Conservation (phyloP, 2,888 invertebrate species). For the Anagyrus pseudococci region DNA sequence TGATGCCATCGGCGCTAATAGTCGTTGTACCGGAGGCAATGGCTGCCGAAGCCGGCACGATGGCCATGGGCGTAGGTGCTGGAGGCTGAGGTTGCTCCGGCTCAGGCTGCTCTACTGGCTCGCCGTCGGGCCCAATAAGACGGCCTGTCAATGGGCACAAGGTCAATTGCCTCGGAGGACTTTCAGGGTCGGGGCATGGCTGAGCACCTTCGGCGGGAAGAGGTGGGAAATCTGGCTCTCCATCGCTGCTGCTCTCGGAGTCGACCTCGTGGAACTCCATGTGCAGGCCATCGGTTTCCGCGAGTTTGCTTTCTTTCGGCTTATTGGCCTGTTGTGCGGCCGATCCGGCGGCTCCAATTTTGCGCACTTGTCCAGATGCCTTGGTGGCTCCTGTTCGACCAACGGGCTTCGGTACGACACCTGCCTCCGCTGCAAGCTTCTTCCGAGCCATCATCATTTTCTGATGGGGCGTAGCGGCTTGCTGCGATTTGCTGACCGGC, state of each 20-base stretch:
- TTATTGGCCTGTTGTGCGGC: conserved; percentile 45
- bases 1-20: conserved; percentile 28
- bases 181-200: conserved; percentile 65
- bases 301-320: conserved; percentile 59
- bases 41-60: conserved; percentile 23
- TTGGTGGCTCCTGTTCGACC: not conserved
- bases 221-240: conserved; percentile 65
- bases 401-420: conserved; percentile 47
- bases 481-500: conserved; percentile 49
- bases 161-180: conserved; percentile 73
- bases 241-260: conserved; percentile 66
- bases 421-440: conserved; percentile 58
- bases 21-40: conserved; percentile 10
- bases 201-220: conserved; percentile 61
- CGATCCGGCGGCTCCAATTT: too few relatives aligned
- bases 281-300: conserved; percentile 59
- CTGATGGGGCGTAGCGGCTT: conserved; percentile 56
- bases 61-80: conserved; percentile 47
- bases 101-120: conserved; percentile 58
- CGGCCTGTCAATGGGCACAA: conserved; percentile 74
- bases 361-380: too few relatives aligned
- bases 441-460: conserved; percentile 58
- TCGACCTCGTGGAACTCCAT: conserved; percentile 62
- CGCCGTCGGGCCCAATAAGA: conserved; percentile 57
- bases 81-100: conserved; percentile 36